Conservation (phyloP, 1,140 invertebrate species). For the Aphaenogaster ashmeadi region DNA sequence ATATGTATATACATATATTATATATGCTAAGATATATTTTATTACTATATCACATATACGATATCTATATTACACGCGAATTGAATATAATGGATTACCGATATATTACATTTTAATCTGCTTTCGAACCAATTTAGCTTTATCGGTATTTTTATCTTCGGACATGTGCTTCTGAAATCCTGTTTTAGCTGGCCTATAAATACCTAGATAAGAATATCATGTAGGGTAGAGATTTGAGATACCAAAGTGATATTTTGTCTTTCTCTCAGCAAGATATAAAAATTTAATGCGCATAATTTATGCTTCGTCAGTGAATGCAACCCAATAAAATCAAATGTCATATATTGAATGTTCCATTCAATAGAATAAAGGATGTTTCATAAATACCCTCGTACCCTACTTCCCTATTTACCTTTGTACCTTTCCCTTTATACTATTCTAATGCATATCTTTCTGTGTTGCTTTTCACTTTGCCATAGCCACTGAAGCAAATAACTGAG, state of each 20-base stretch:
- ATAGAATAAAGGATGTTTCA: neutral
- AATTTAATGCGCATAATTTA: neutral
- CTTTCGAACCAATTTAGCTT: conserved; percentile 26
- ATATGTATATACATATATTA: conserved; percentile 17
- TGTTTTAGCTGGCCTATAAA: conserved; percentile 22
- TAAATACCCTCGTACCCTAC: neutral
- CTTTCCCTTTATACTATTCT: conserved; percentile 22
- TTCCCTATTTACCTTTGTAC: neutral
- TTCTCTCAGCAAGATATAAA: neutral
- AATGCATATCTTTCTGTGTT: conserved; percentile 26
- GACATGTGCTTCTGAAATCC: neutral
- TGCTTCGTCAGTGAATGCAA: neutral
- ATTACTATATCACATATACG: conserved; percentile 12
- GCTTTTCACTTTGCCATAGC: conserved; percentile 19
- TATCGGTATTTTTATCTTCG: conserved; percentile 47
- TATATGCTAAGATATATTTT: conserved; percentile 37
- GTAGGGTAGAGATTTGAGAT: neutral
- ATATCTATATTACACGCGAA: conserved; percentile 21
- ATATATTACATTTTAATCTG: conserved; percentile 52
- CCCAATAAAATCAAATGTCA: conserved; percentile 11
- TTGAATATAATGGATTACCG: conserved; percentile 29
- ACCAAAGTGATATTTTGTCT: conserved; percentile 3
- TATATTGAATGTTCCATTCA: neutral
- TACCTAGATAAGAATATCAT: conserved; percentile 30
- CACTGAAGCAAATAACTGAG: conserved; percentile 24